Conservation (phyloP, 2,113 vertebrate species). For the Camelus dromedarius region DNA sequence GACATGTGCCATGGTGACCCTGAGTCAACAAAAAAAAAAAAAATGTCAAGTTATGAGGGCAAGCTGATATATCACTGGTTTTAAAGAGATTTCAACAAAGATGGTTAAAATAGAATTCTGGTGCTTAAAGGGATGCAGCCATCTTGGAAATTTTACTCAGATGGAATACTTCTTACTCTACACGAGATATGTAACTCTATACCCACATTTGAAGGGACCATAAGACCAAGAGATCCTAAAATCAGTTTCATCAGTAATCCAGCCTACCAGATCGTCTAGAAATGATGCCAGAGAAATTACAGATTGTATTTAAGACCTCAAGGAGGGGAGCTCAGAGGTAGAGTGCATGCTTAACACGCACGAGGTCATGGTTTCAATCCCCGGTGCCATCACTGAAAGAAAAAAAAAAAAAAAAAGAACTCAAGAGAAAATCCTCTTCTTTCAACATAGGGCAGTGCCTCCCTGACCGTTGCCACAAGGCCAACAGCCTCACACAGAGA, state of each 20-base stretch:
- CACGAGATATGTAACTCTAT: background rate
- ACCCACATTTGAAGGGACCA: background rate
- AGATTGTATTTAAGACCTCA: background rate
- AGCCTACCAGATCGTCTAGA: constrained; percentile 9
- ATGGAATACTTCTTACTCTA: background rate
- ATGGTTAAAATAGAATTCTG: background rate
- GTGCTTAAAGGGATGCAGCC: background rate
- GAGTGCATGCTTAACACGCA: too few relatives aligned
- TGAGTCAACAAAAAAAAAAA: constrained; percentile 16
- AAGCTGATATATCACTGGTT: background rate
- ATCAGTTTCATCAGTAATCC: constrained; percentile 1
- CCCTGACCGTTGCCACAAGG: background rate
- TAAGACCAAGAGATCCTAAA: constrained; percentile 6
- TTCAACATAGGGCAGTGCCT: background rate
- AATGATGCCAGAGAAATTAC: constrained; percentile 40
- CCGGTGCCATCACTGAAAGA: too few relatives aligned
- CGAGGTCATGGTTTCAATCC: too few relatives aligned
- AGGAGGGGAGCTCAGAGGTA: background rate
- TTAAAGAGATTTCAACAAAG: constrained; percentile 49
- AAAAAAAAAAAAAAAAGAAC: background rate
- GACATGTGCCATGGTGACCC: background rate
- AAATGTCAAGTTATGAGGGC: constrained; percentile 48
- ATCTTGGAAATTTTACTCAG: constrained; percentile 50
- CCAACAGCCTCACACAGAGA: background rate
- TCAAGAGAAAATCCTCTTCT: background rate